These are phyloP conservation scores for Drosophila nr. perissopoda DNA, from an alignment of 2,888 invertebrate species.

Conservation along the genomic window DNA sequence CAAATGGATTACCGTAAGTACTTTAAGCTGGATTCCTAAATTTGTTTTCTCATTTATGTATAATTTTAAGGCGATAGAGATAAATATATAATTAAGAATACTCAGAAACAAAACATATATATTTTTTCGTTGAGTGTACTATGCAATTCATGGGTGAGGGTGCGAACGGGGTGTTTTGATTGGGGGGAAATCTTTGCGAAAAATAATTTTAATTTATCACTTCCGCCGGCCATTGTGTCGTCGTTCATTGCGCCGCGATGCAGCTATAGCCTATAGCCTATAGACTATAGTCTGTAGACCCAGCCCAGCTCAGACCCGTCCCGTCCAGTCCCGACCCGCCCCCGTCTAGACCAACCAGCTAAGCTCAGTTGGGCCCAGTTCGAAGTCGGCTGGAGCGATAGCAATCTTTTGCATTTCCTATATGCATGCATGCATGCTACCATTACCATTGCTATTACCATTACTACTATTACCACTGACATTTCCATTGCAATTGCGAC, in stretches of 20 bases:
- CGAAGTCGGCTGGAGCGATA: conserved; percentile 46
- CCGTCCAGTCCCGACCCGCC: conserved; percentile 17
- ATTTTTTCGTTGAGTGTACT: background rate
- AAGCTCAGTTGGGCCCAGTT: background rate
- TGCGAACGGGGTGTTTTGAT: conserved; percentile 37
- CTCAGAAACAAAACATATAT: background rate
- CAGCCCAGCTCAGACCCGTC: conserved; percentile 23
- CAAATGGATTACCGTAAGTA: background rate
- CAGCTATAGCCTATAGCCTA: conserved; percentile 14
- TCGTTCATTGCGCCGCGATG: conserved; percentile 58
- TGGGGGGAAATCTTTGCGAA: conserved; percentile 76
- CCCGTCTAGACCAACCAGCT: conserved; percentile 7
- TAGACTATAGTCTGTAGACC: conserved; percentile 2
- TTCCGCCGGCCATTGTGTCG: conserved; percentile 79
- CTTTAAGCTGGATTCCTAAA: background rate
- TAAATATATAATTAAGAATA: background rate
- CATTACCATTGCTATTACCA: conserved; percentile 45
- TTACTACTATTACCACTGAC: conserved; percentile 28
- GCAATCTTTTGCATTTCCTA: conserved; percentile 78
- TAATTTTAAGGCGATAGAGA: fast-evolving
- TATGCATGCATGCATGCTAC: conserved; percentile 78
- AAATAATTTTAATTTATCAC: conserved; percentile 81
- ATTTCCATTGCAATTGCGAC: conserved; percentile 12
- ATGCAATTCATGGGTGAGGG: background rate
- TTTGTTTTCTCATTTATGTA: background rate